phyloP scores from a whole-genome alignment of 2,113 vertebrate genomes.

The Lucifuga dentata region DNA sequence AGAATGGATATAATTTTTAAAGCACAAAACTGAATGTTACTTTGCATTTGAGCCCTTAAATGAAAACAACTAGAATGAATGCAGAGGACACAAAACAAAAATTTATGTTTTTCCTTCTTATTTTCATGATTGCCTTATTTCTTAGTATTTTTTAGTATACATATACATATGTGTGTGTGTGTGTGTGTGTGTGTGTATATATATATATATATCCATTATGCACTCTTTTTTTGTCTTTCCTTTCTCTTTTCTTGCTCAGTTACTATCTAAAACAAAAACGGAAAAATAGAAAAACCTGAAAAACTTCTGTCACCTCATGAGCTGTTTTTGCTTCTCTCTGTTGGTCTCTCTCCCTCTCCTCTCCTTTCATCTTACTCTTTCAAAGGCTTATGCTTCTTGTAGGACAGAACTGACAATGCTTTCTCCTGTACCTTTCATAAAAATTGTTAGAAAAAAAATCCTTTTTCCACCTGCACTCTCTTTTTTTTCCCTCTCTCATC shows the following conservation, averaged over 20 bases:
- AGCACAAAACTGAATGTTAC: conserved; percentile 15
- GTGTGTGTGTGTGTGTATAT: too few relatives aligned
- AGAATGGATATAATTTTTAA: conserved; percentile 7
- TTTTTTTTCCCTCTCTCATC: conserved; percentile 37
- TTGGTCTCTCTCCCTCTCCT: conserved; percentile 18
- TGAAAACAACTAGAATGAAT: neutral
- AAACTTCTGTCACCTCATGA: conserved; percentile 48
- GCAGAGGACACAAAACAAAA: neutral
- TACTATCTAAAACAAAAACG: conserved; percentile 51
- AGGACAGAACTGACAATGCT: conserved; percentile 57
- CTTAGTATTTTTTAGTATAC: neutral
- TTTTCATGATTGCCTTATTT: neutral
- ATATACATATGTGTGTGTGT: too few relatives aligned
- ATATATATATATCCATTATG: too few relatives aligned
- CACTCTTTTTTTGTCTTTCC: neutral
- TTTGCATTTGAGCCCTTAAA: neutral
- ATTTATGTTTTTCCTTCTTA: too few relatives aligned
- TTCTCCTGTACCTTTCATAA: conserved; percentile 62
- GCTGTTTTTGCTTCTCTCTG: conserved; percentile 28
- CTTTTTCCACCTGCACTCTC: conserved; percentile 60
- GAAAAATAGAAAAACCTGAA: conserved; percentile 45
- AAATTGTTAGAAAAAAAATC: conserved; percentile 31
- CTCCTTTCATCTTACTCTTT: conserved; percentile 70
- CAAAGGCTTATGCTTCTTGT: conserved; percentile 58
- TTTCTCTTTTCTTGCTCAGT: conserved; percentile 40